Evolutionary conservation across 2,888 invertebrate genomes (phyloP).

Genomic region (Cetonia aurata): DNA sequence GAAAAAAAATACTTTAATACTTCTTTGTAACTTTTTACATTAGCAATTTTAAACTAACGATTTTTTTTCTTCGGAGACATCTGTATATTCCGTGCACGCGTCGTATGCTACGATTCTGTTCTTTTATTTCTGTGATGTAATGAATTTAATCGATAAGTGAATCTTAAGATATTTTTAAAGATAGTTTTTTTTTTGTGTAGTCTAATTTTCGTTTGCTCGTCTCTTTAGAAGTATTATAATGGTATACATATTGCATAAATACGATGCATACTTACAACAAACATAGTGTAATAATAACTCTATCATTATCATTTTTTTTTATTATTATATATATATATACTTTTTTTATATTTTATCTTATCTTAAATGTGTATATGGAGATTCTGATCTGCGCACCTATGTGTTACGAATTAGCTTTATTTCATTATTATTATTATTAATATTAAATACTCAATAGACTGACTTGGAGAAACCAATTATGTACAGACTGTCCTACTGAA

Average conservation of each 20-base stretch:
- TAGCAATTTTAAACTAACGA: no score
- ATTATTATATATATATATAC: neutral
- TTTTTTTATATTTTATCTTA: conserved; percentile 1
- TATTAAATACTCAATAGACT: conserved; percentile 16
- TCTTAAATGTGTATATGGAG: conserved; percentile 32
- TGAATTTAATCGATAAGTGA: conserved; percentile 13
- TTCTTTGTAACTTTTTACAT: no score
- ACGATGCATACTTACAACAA: conserved; percentile 3
- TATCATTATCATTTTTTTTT: conserved; percentile 1
- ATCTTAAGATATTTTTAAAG: conserved; percentile 17
- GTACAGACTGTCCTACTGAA: no score
- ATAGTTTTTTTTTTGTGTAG: neutral
- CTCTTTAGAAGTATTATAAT: neutral
- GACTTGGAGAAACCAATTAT: neutral
- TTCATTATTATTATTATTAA: neutral
- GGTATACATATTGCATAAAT: conserved; percentile 4
- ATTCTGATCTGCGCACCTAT: neutral
- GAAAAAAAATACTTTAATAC: no score
- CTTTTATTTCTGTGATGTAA: conserved; percentile 41
- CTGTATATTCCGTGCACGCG: no score
- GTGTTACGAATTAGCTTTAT: conserved; percentile 7
- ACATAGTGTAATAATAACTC: neutral
- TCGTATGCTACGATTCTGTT: conserved; percentile 15
- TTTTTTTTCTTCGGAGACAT: no score
- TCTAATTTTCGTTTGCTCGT: conserved; percentile 1